Evolutionary conservation across 2,797 vertebrate genomes (phyloP).

Genomic region (Apogon talboti): DNA sequence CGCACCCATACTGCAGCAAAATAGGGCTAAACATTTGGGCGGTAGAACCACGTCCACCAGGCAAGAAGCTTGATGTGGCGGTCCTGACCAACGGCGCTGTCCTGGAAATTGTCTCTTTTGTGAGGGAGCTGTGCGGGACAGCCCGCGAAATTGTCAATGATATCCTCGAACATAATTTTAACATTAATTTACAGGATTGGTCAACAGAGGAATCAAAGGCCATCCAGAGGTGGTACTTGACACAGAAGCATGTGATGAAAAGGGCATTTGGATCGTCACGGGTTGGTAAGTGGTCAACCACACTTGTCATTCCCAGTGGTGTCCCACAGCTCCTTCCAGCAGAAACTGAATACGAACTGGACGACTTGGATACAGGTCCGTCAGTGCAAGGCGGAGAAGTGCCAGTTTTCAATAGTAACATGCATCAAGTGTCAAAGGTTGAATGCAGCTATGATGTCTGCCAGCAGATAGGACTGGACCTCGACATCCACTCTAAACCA

Average conservation of each 20-base stretch:
- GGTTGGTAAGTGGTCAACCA: conserved; percentile 10
- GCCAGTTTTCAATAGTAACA: not conserved
- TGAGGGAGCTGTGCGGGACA: conserved; percentile 26
- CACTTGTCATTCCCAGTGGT: not conserved
- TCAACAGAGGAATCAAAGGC: rapidly evolving
- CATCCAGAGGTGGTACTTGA: conserved; percentile 22
- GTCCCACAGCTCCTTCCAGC: rapidly evolving
- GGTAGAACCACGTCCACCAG: rapidly evolving
- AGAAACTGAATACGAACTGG: rapidly evolving
- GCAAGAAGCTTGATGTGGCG: conserved; percentile 32
- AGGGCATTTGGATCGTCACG: not conserved
- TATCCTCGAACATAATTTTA: conserved; percentile 58
- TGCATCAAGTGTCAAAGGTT: not conserved
- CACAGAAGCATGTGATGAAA: not conserved
- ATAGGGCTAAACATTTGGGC: conserved; percentile 52
- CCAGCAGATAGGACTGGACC: conserved; percentile 33
- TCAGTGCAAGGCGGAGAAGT: rapidly evolving
- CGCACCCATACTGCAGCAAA: conserved; percentile 24
- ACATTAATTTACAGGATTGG: conserved; percentile 18
- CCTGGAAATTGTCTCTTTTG: conserved; percentile 22
- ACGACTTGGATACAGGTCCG: not conserved
- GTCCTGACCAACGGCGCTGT: conserved; percentile 28
- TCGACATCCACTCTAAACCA: not conserved
- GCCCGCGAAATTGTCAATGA: conserved; percentile 4
- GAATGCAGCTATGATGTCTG: conserved; percentile 19